A percentile compares a stretch with the other conserved stretches of the same genome.
Evolutionary conservation across 2,113 vertebrate genomes (phyloP).

Genomic region (Coturnix japonica): DNA sequence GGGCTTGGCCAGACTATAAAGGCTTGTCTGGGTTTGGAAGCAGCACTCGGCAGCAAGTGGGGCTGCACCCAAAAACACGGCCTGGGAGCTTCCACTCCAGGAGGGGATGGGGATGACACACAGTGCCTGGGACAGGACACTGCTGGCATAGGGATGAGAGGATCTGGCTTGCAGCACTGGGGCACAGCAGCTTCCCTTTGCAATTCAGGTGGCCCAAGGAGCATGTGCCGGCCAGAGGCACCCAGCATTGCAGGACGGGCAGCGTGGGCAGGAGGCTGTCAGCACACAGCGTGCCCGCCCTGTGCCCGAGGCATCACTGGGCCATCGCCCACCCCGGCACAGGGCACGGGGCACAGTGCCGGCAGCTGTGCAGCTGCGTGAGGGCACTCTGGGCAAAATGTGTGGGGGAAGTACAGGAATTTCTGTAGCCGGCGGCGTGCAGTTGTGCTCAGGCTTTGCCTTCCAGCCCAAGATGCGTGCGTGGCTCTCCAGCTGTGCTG

Average conservation of each 20-base stretch:
- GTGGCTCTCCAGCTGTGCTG: slow-evolving; percentile 11
- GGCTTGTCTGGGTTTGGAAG: slow-evolving; percentile 42
- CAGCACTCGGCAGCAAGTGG: not conserved
- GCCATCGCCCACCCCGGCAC: fast-evolving
- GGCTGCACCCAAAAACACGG: not conserved
- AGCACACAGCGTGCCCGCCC: fast-evolving
- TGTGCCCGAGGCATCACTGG: not conserved
- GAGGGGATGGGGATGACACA: too few species aligned
- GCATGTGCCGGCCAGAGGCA: fast-evolving
- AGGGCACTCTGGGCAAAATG: not conserved
- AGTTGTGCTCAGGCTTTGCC: not conserved
- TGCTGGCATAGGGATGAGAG: not conserved
- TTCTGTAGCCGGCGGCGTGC: not conserved
- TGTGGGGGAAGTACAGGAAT: slow-evolving; percentile 27
- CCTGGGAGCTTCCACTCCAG: not conserved
- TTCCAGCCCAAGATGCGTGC: not conserved
- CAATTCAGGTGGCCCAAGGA: not conserved
- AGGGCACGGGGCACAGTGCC: not conserved
- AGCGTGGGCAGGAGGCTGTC: fast-evolving
- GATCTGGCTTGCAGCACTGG: not conserved
- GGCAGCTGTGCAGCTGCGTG: not conserved
- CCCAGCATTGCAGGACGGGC: fast-evolving
- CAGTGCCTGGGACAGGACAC: not conserved
- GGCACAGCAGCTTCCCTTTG: not conserved
- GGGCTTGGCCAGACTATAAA: slow-evolving; percentile 69